Conservation (phyloP, 2,797 vertebrate genomes). For the Epinephelus coioides region DNA sequence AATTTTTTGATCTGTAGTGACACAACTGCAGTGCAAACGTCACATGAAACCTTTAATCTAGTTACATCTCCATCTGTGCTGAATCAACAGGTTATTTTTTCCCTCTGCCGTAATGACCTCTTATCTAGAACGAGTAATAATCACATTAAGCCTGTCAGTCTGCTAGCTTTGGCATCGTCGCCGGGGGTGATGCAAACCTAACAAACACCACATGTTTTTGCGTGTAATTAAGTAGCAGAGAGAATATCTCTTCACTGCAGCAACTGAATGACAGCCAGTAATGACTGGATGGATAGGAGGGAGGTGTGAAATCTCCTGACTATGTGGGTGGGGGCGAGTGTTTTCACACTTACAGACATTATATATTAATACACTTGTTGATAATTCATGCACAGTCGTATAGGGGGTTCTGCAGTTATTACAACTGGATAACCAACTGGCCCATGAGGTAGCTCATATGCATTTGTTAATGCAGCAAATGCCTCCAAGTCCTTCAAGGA, state of each 20-base stretch:
- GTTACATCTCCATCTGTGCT: not conserved
- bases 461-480: not conserved
- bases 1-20: not conserved
- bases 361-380: constrained; percentile 46
- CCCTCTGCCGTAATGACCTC: constrained; percentile 3
- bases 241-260: constrained; percentile 12
- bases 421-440: constrained; percentile 10
- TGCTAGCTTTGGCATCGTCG: constrained; percentile 23
- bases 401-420: constrained; percentile 22
- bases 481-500: not conserved
- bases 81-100: constrained; percentile 1
- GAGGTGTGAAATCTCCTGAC: constrained; percentile 31
- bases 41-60: constrained; percentile 1
- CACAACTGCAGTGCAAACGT: not conserved
- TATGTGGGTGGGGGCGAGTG: not conserved
- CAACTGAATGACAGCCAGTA: constrained; percentile 29
- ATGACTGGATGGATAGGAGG: constrained; percentile 13
- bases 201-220: constrained; percentile 27
- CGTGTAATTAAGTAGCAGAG: constrained; percentile 24
- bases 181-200: constrained; percentile 27
- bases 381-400: constrained; percentile 39
- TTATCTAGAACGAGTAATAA: constrained; percentile 8
- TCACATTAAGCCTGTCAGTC: constrained; percentile 22
- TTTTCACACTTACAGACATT: constrained; percentile 47
- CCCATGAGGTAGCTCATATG: constrained; percentile 16